Evolutionary conservation across 1,140 invertebrate species (phyloP), one percentile per base, ranked within the genome.

Genomic region (Penaeus chinensis): DNA sequence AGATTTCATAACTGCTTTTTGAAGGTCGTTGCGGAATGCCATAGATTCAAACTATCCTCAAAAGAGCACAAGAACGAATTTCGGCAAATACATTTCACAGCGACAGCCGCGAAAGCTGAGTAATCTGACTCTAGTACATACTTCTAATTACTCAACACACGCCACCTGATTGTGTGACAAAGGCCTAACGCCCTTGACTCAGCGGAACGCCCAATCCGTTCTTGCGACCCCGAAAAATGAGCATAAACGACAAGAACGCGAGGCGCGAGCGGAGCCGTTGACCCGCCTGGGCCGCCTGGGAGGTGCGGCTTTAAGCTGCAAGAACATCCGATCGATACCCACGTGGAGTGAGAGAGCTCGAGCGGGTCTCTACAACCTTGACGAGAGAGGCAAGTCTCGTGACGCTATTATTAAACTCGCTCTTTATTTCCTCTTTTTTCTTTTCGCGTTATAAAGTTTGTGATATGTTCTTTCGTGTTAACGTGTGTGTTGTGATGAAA

Each of bases 271-370:
- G 84, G 65, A 86, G 84, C 77, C 84, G 77, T 54, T 86, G 84
- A 86, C 84, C 84, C 77, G 77, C 27, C 42, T 66, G 84, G 32
- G 61, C 37, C 19, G 69, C 22, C 20, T 24, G 61, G 63, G 84
- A 42, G 47, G 84, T 80, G 84, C 84, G 76, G 84, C 84, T 86
- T 86, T 86, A 86, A 86, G 84, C 22, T 86, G 77, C 60, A 63
- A 32, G 54, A 27, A 47, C n/a, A n/a, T 61, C 11, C 37, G 84
- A 66, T 86, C 84, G 84, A 86, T 86, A 86, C 77, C 69, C 84
- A 86, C 84, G 84, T 86, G 84, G 62, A 86, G 61, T 81, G 76
- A 79, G 62, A 79, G 62, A 79, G 61, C 37, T 60, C 32, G 77
- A 54, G 63, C 77, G 24, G 76, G 27, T 47, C 77, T 66, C 63